phyloP scores from a whole-genome alignment of 1,140 invertebrate genomes.

The Aphelenchoides fujianensis region DNA sequence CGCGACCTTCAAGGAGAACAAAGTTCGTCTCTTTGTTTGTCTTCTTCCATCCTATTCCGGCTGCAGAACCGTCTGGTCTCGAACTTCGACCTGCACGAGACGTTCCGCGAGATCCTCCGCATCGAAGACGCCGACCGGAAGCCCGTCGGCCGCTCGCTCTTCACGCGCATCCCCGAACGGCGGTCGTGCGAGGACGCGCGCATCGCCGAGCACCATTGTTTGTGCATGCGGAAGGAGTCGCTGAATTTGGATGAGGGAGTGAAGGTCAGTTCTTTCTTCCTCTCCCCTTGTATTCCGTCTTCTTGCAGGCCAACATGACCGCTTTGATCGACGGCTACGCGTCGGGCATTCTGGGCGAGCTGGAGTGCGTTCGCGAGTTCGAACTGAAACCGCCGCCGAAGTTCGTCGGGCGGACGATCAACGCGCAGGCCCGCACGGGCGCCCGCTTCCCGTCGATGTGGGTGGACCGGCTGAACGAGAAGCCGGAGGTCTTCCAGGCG shows the following conservation, averaged over 20 bases:
- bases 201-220: not conserved
- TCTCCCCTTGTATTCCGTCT: not conserved
- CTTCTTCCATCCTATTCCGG: too few species aligned
- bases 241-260: not conserved
- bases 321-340: not conserved
- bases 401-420: not conserved
- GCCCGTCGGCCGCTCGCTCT: not conserved
- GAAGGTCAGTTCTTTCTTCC: not conserved
- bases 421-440: not conserved
- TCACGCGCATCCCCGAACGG: not conserved
- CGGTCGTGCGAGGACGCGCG: not conserved
- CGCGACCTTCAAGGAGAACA: not conserved
- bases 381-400: not conserved
- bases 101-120: slow-evolving; percentile 20
- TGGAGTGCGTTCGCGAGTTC: not conserved
- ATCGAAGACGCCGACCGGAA: not conserved
- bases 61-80: slow-evolving; percentile 37
- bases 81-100: slow-evolving; percentile 56
- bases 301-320: not conserved
- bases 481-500: too few species aligned
- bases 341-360: not conserved
- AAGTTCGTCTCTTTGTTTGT: too few species aligned
- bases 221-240: not conserved
- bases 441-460: not conserved
- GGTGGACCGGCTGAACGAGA: not conserved